Base-by-base conservation (phyloP, 1,140 invertebrate genomes). In the Zaprionus camerounensis region DNA sequence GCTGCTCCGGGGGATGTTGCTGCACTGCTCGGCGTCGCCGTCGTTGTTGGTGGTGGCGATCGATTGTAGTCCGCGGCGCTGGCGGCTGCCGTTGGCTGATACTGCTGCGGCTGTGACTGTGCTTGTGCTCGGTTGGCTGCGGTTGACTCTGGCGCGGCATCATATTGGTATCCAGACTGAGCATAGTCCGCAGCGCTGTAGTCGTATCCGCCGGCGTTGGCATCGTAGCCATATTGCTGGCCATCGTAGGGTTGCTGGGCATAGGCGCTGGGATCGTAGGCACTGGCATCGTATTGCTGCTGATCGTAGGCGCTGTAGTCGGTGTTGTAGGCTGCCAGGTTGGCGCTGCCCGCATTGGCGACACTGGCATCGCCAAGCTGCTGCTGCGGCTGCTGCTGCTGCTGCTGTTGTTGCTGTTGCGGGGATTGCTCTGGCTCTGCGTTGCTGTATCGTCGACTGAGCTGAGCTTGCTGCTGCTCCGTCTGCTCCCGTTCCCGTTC, bases 251-350 rank as follows among this genome's bases (percentile, higher is more conserved):
- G 83, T 44, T 83, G 81, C 76, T 91, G 91, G 57, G 77, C 67
- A 46, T 91, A 87, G 57, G 69, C 77, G 49, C 67, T 84, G 53
- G 76, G 36, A 65, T 92, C 91, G 64, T 92, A 92, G 38, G 62
- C 92, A n/a, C 76, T 77, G 44, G 82, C 76, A 56, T 91, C 91
- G 38, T 93, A 93, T 68, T 93, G 91, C 66, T 92, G 92, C 71
- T 92, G 92, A 22, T 92, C 88, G 58, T 93, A 93, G 81, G 78
- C 88, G 55, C 82, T 92, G 71, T 91, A 92, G 51, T 92, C 90
- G 51, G 83, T 81, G 62, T 82, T 88, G 86, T 92, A 91, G 69
- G 86, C 90, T 57, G 75, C 88, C 61, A 88, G 46, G 9, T 90
- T 90, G 53, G 75, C 84, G 51, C 67, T 85, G 36, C 53, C 81